Evolutionary conservation across 2,113 vertebrate species (phyloP).

Genomic region (Antechinus flavipes): DNA sequence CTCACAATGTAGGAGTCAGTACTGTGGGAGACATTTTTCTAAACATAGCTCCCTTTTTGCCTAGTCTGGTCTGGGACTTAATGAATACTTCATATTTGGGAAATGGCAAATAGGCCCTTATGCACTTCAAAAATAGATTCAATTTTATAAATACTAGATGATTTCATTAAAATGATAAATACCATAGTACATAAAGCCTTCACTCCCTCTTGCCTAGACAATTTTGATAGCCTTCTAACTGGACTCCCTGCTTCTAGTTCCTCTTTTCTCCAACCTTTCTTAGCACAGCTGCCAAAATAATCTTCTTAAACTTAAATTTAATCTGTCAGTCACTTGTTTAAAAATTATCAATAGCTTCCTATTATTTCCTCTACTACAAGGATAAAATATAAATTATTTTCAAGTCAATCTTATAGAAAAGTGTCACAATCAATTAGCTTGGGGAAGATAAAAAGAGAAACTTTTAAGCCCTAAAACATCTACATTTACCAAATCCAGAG

Average conservation of each 20-base stretch:
- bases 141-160: conserved; percentile 40
- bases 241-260: neutral
- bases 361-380: neutral
- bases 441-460: neutral
- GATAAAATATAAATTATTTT: neutral
- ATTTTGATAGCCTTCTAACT: neutral
- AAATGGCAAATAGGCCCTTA: conserved; percentile 45
- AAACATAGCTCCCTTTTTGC: neutral
- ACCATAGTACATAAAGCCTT: neutral
- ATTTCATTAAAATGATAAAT: conserved; percentile 57
- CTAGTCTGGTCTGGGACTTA: conserved; percentile 27
- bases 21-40: neutral
- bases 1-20: neutral
- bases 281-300: neutral
- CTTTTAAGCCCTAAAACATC: neutral
- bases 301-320: neutral
- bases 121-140: conserved; percentile 17
- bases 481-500: neutral
- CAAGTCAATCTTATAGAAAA: neutral
- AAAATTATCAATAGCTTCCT: neutral
- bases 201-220: neutral
- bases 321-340: neutral
- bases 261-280: neutral
- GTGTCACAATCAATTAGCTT: neutral
- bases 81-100: conserved; percentile 29